Percentiles rank a stretch among this genome's conserved stretches.
Evolutionary conservation across 2,888 invertebrate genomes (phyloP).

Genomic region (Lordiphosa andalusiaca): DNA sequence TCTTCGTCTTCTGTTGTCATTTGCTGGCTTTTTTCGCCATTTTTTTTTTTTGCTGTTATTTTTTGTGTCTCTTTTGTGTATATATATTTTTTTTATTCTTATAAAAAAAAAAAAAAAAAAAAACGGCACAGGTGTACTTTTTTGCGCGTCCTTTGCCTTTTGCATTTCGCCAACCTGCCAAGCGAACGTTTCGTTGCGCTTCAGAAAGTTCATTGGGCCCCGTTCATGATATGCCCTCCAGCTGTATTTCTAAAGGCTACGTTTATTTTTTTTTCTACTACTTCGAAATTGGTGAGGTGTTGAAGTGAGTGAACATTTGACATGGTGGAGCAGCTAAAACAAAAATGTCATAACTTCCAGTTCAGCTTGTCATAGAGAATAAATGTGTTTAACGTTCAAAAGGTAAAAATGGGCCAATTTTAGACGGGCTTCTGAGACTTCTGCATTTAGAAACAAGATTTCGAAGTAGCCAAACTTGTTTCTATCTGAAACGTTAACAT

Average conservation of each 20-base stretch:
- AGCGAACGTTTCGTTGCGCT: conserved; percentile 74
- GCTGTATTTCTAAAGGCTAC: conserved; percentile 17
- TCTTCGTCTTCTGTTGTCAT: conserved; percentile 52
- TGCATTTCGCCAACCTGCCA: conserved; percentile 40
- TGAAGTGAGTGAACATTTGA: conserved; percentile 45
- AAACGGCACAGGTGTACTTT: conserved; percentile 71
- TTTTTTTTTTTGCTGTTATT: conserved; percentile 42
- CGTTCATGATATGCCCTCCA: conserved; percentile 30
- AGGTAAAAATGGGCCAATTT: too few relatives aligned
- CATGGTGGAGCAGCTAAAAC: conserved; percentile 11
- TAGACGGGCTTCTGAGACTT: too few relatives aligned
- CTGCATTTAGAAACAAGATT: too few relatives aligned
- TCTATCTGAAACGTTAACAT: too few relatives aligned
- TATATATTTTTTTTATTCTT: conserved; percentile 33
- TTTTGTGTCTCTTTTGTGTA: conserved; percentile 48
- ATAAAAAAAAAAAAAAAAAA: too few relatives aligned
- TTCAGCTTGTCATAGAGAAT: too few relatives aligned
- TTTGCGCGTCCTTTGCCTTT: conserved; percentile 71
- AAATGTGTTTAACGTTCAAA: too few relatives aligned
- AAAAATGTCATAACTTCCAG: too few relatives aligned
- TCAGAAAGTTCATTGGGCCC: conserved; percentile 73
- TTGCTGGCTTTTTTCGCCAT: conserved; percentile 48
- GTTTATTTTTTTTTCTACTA: not conserved
- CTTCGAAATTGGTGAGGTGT: conserved; percentile 47
- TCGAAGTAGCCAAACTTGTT: too few relatives aligned